Conservation (phyloP, 2,797 vertebrate species). For the Pteronotus mesoamericanus region DNA sequence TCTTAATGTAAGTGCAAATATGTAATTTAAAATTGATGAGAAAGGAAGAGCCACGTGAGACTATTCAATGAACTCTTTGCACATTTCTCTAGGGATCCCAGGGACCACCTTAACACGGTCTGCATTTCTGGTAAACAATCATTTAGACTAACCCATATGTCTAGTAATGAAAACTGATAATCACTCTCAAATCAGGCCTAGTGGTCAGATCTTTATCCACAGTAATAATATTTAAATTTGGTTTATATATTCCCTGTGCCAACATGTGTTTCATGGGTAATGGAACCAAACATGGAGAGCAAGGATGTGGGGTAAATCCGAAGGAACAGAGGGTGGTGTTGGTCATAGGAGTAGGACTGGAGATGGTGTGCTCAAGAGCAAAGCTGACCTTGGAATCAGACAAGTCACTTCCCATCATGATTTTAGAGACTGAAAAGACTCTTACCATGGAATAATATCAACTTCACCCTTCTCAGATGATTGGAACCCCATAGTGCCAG, state of each 20-base stretch:
- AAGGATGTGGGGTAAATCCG: neutral
- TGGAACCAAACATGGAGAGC: neutral
- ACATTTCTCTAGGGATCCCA: neutral
- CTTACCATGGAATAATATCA: neutral
- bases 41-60: neutral
- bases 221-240: neutral
- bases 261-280: neutral
- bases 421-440: neutral
- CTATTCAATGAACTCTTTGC: neutral
- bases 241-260: too few relatives aligned
- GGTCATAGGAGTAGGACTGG: accelerated
- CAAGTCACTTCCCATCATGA: neutral
- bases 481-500: neutral
- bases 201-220: neutral
- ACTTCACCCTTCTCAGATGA: neutral
- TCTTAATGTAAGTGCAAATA: slow-evolving; percentile 30
- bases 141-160: neutral
- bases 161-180: neutral
- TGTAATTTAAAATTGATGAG: neutral
- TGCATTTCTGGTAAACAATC: neutral
- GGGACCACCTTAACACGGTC: neutral
- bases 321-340: neutral
- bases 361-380: neutral
- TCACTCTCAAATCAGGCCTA: neutral
- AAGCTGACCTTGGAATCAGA: neutral